phyloP scores from a whole-genome alignment of 2,888 invertebrate genomes.

The Drosophila sordidula region DNA sequence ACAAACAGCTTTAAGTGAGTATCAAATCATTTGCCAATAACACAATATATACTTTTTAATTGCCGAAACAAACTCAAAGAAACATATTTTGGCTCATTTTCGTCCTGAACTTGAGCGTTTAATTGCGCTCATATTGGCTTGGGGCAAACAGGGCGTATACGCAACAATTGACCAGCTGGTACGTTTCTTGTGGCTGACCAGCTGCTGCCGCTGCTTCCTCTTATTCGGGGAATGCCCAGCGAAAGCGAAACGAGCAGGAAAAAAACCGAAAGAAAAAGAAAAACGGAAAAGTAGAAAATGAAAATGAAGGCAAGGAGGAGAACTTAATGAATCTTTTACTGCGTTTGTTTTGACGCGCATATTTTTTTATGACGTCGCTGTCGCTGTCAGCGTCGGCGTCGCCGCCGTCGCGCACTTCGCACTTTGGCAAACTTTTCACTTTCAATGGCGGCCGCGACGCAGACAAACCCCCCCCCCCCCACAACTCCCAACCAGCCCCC shows the following conservation, averaged over 20 bases:
- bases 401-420: conserved; percentile 49
- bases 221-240: conserved; percentile 13
- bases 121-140: background rate
- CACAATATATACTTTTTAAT: background rate
- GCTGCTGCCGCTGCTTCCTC: conserved; percentile 23
- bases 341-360: conserved; percentile 72
- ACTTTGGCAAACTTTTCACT: conserved; percentile 78
- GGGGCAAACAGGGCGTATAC: conserved; percentile 28
- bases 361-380: conserved; percentile 50
- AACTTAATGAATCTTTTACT: conserved; percentile 70
- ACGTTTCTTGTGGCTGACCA: conserved; percentile 13
- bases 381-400: conserved; percentile 12
- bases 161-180: conserved; percentile 19
- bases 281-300: conserved; percentile 1
- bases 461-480: background rate
- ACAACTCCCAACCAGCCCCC: background rate
- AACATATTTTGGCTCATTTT: background rate
- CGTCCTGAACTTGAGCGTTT: background rate
- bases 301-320: conserved; percentile 7
- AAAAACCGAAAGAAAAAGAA: background rate
- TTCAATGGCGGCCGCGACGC: conserved; percentile 46
- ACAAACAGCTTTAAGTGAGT: background rate
- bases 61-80: background rate
- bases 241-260: conserved; percentile 13
- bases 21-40: background rate